phyloP scores from a whole-genome alignment of 2,113 vertebrate genomes.

The Microcebus tavaratra region DNA sequence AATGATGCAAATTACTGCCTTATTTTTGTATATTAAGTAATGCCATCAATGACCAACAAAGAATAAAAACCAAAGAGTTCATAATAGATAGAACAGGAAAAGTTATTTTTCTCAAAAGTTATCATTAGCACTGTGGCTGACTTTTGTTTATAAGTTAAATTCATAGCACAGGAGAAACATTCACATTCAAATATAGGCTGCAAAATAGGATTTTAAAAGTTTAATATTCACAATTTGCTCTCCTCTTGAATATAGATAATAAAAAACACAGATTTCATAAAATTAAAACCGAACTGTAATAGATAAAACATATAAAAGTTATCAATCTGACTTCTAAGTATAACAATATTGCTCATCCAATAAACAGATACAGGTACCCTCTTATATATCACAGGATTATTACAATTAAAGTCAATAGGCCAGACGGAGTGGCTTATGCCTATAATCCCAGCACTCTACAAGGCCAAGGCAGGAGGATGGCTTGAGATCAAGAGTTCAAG shows the following conservation, averaged over 20 bases:
- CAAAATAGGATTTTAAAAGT: background rate
- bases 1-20: constrained; percentile 29
- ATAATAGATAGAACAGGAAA: background rate
- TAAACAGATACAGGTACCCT: background rate
- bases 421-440: too few species aligned
- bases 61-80: background rate
- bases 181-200: constrained; percentile 28
- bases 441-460: too few species aligned
- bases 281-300: background rate
- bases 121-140: background rate
- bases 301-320: constrained; percentile 27
- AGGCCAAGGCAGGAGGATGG: too few species aligned
- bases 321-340: constrained; percentile 34
- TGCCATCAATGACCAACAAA: background rate
- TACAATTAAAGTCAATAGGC: background rate
- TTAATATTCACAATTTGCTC: background rate
- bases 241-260: background rate
- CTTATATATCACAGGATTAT: background rate
- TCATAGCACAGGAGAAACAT: constrained; percentile 24
- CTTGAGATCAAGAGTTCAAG: too few species aligned
- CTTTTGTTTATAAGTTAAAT: constrained; percentile 32
- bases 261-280: constrained; percentile 3
- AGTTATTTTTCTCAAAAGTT: constrained; percentile 23
- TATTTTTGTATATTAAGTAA: background rate
- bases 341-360: constrained; percentile 7